Conservation (phyloP, 2,113 vertebrate species). For the Aphyosemion australe region DNA sequence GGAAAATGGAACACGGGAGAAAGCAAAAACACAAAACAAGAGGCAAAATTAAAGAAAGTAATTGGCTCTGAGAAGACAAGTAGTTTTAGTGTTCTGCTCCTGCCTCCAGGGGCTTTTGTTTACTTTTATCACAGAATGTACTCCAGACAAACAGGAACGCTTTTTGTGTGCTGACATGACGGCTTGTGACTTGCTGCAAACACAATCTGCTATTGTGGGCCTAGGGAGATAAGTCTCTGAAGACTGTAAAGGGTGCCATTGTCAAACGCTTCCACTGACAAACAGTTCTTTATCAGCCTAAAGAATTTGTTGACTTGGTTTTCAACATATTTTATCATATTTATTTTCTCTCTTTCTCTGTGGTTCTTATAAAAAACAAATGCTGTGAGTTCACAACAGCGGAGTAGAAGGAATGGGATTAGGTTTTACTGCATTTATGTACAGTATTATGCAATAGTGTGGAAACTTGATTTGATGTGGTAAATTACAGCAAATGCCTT, state of each 20-base stretch:
- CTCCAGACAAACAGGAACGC: constrained; percentile 5
- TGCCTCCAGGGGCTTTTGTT: constrained; percentile 42
- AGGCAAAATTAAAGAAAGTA: constrained; percentile 10
- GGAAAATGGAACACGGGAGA: background rate
- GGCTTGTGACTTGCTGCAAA: constrained; percentile 41
- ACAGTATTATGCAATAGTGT: too few relatives aligned
- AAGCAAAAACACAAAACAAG: too few relatives aligned
- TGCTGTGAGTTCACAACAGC: too few relatives aligned
- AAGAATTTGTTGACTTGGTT: constrained; percentile 15
- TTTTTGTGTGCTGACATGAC: constrained; percentile 20
- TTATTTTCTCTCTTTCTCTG: background rate
- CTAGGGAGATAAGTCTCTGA: constrained; percentile 29
- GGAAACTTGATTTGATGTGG: too few relatives aligned
- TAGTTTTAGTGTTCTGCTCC: background rate
- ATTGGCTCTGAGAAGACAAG: constrained; percentile 4
- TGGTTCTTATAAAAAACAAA: too few relatives aligned
- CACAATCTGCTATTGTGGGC: constrained; percentile 53
- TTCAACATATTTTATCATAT: background rate
- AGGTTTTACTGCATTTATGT: too few relatives aligned
- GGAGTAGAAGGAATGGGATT: too few relatives aligned
- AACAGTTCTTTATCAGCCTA: constrained; percentile 13
- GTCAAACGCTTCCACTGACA: constrained; percentile 21
- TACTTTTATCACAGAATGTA: constrained; percentile 16
- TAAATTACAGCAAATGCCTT: too few relatives aligned
- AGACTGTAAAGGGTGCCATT: constrained; percentile 29